Evolutionary conservation across 2,888 invertebrate species (phyloP).

Genomic region (Stenchaetothrips biformis): DNA sequence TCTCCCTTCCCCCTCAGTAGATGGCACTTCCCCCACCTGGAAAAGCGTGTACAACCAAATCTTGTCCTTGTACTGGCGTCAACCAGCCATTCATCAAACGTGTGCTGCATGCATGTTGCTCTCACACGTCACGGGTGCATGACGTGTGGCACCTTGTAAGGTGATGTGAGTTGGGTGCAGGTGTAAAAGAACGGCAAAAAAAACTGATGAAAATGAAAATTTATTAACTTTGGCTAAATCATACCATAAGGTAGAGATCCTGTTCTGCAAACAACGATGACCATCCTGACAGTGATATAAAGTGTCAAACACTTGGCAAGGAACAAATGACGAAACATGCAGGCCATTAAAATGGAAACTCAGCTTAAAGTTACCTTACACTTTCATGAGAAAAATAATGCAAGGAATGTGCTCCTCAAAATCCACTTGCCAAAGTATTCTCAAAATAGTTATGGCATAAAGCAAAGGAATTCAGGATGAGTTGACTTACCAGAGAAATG

Average conservation of each 20-base stretch:
- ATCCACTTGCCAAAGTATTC: not conserved
- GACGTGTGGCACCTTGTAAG: too few relatives aligned
- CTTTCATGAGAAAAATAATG: not conserved
- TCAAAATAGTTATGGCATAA: constrained; percentile 6
- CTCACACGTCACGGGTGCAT: too few relatives aligned
- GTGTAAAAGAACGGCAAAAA: not conserved
- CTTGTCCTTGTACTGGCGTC: too few relatives aligned
- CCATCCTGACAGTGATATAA: not conserved
- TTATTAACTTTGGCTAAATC: constrained; percentile 16
- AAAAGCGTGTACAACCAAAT: too few relatives aligned
- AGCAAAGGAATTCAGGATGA: constrained; percentile 21
- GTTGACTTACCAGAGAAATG: constrained; percentile 15
- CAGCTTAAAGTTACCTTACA: not conserved
- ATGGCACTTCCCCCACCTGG: too few relatives aligned
- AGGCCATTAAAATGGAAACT: not conserved
- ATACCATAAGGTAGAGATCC: not conserved
- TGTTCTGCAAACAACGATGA: not conserved
- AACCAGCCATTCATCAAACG: too few relatives aligned
- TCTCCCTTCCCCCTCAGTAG: too few relatives aligned
- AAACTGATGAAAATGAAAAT: not conserved
- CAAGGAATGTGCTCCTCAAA: not conserved
- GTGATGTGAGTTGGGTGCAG: not conserved
- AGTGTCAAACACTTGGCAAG: constrained; percentile 1
- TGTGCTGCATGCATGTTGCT: too few relatives aligned
- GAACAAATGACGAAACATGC: not conserved